A percentile compares a stretch with the other conserved stretches of the same genome.
phyloP scores from a whole-genome alignment of 2,113 vertebrate species.

The Arothron firmamentum region DNA sequence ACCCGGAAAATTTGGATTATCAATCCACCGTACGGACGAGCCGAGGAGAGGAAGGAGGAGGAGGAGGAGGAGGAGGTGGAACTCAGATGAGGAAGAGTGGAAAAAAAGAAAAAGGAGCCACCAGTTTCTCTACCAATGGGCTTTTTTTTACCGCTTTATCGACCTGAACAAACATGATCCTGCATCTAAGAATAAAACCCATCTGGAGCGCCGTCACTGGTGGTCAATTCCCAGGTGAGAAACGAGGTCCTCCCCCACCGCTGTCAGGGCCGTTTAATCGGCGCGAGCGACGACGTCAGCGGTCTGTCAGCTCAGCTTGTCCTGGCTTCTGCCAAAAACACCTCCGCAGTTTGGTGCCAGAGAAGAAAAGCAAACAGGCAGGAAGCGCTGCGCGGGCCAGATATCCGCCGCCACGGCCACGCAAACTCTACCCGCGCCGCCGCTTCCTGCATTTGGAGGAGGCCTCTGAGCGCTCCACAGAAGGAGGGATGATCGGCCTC shows the following conservation, averaged over 20 bases:
- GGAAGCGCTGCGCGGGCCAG: neutral
- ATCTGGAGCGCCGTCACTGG: conserved; percentile 22
- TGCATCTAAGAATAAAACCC: conserved; percentile 28
- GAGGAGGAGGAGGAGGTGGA: conserved; percentile 11
- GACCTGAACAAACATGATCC: conserved; percentile 45
- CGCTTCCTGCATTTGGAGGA: neutral
- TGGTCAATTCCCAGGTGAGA: conserved; percentile 22
- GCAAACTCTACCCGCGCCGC: neutral
- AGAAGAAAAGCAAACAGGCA: conserved; percentile 7
- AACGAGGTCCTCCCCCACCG: conserved; percentile 11
- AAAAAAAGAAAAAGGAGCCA: conserved; percentile 31
- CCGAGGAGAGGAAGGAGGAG: neutral
- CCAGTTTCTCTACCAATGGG: conserved; percentile 19
- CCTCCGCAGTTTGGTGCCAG: conserved; percentile 36
- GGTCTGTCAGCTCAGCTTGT: conserved; percentile 42
- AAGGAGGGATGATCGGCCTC: no score
- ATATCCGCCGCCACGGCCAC: neutral
- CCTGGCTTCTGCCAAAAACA: conserved; percentile 32
- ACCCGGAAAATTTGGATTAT: conserved; percentile 39
- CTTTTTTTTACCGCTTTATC: conserved; percentile 44
- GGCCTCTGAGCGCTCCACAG: no score
- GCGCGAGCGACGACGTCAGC: conserved; percentile 56
- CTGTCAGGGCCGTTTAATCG: conserved; percentile 44
- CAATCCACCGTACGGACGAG: conserved; percentile 43
- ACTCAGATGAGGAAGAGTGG: conserved; percentile 6